phyloP scores from a whole-genome alignment of 2,888 invertebrate species.

The Capitulum mitella region DNA sequence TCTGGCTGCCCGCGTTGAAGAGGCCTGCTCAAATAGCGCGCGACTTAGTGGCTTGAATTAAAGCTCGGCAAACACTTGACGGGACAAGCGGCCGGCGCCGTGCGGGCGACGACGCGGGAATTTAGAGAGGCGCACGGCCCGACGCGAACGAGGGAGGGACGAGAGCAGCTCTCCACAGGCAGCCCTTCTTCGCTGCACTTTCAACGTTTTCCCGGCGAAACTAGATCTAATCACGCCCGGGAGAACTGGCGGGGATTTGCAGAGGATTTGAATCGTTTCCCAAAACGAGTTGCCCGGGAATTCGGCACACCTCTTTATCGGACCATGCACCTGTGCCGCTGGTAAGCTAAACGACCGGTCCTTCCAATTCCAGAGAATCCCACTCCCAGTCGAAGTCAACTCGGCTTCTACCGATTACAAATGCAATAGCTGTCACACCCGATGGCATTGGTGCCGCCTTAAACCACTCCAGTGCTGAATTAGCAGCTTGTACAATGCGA shows the following conservation, averaged over 20 bases:
- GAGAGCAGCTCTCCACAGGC: neutral
- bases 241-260: neutral
- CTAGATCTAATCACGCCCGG: neutral
- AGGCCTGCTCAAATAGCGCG: slow-evolving; percentile 22
- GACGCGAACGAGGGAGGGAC: neutral
- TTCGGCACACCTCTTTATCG: neutral
- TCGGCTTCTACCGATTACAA: neutral
- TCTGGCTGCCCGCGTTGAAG: slow-evolving; percentile 11
- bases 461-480: neutral
- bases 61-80: slow-evolving; percentile 9
- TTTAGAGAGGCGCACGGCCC: neutral
- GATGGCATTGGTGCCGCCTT: neutral
- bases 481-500: neutral
- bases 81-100: neutral
- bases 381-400: neutral
- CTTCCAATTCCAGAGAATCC: neutral
- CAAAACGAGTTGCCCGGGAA: neutral
- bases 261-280: neutral
- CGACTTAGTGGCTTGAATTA: slow-evolving; percentile 25
- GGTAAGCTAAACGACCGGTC: neutral
- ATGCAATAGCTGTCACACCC: neutral
- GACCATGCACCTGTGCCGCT: neutral
- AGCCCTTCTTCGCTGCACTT: neutral
- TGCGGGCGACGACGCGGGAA: neutral
- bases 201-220: neutral